Percentiles rank a stretch among this genome's conserved stretches.
These are phyloP conservation scores for Drosophila fulvimacula DNA, from an alignment of 2,888 invertebrate species.

Conservation along the genomic window DNA sequence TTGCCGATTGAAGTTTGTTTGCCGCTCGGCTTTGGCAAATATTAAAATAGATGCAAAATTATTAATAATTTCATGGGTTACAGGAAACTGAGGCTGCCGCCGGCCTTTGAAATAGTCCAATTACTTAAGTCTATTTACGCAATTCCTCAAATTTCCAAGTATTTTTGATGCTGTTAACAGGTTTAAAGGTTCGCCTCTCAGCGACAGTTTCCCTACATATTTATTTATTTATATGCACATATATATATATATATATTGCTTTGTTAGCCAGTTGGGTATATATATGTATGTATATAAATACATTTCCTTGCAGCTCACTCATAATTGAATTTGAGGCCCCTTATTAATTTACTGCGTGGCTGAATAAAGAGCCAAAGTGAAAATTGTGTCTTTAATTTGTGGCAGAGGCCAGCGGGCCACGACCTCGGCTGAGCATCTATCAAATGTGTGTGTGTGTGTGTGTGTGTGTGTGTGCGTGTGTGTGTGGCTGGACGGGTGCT, in stretches of 20 bases:
- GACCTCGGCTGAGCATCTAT: conserved; percentile 49
- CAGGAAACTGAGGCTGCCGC: not conserved
- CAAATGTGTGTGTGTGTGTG: conserved; percentile 45
- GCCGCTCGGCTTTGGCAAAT: no score
- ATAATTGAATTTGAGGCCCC: conserved; percentile 29
- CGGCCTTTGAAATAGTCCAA: conserved; percentile 1
- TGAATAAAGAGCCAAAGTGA: conserved; percentile 21
- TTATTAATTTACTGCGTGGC: conserved; percentile 26
- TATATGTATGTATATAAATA: not conserved
- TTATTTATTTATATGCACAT: not conserved
- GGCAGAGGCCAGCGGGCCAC: not conserved
- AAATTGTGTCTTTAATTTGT: conserved; percentile 30
- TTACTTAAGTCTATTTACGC: conserved; percentile 5
- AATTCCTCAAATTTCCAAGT: not conserved
- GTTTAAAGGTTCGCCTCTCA: not conserved
- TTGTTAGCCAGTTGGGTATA: not conserved
- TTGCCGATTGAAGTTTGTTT: not conserved
- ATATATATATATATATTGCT: not conserved
- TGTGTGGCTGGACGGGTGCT: conserved; percentile 42
- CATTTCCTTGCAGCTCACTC: conserved; percentile 1
- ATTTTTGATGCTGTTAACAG: not conserved
- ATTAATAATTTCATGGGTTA: not conserved
- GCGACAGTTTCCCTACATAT: not conserved
- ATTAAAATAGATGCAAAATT: not conserved
- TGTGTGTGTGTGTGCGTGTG: no score